A percentile compares a stretch with the other conserved stretches of the same genome.
phyloP scores from a whole-genome alignment of 2,797 vertebrate species.

The Macropodus opercularis region DNA sequence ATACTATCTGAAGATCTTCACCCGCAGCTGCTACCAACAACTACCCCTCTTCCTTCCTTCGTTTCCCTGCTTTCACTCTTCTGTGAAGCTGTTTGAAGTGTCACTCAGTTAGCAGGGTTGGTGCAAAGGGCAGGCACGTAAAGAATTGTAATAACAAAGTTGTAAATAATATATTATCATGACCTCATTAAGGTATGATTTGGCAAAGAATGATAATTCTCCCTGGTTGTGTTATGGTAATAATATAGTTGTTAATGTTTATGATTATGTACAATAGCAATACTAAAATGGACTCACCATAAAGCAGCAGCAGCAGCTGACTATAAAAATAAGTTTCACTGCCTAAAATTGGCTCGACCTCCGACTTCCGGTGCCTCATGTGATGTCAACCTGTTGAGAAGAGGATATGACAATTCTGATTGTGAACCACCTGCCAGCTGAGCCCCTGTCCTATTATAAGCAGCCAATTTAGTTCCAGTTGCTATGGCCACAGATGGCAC shows the following conservation, averaged over 20 bases:
- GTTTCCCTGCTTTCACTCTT: constrained; percentile 1
- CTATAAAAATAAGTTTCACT: not conserved
- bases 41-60: constrained; percentile 13
- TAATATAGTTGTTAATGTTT: not conserved
- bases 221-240: not conserved
- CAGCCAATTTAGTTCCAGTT: constrained; percentile 53
- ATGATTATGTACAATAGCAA: not conserved
- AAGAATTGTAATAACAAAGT: not conserved
- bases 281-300: no score
- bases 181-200: not conserved
- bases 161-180: not conserved
- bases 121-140: constrained; percentile 9
- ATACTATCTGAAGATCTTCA: constrained; percentile 60
- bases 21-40: constrained; percentile 55
- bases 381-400: constrained; percentile 26
- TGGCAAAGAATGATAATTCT: no score
- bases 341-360: constrained; percentile 7
- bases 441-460: constrained; percentile 60
- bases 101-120: constrained; percentile 1
- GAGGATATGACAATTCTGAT: constrained; percentile 46
- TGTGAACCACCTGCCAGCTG: constrained; percentile 59
- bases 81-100: constrained; percentile 37
- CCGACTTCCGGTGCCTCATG: constrained; percentile 8
- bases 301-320: not conserved
- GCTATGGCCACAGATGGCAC: constrained; percentile 59